phyloP scores from a whole-genome alignment of 2,113 vertebrate genomes.

The Phasianus colchicus region DNA sequence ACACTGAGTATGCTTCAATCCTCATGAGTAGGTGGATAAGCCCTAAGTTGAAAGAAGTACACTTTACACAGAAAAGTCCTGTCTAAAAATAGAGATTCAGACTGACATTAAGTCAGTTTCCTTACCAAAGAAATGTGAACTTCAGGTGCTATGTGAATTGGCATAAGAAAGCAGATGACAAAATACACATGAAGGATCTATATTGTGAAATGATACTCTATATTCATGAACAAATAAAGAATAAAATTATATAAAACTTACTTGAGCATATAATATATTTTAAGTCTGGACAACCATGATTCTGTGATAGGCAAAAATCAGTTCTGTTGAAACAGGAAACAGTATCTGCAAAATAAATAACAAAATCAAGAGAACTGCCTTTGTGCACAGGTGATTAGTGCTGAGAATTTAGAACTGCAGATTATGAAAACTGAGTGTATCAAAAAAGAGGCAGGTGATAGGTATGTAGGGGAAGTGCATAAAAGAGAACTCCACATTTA shows the following conservation, averaged over 20 bases:
- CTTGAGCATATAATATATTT: conserved; percentile 10
- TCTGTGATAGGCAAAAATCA: conserved; percentile 31
- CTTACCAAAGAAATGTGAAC: not conserved
- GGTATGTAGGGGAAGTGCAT: not conserved
- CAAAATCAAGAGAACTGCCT: not conserved
- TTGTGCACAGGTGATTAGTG: not conserved
- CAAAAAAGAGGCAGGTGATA: not conserved
- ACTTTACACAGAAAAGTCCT: conserved; percentile 11
- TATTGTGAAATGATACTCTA: not conserved
- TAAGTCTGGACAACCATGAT: conserved; percentile 5
- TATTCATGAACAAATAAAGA: not conserved
- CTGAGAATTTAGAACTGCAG: not conserved
- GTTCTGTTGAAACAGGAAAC: not conserved
- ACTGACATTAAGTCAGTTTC: not conserved
- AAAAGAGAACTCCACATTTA: not conserved
- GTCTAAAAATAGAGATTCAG: conserved; percentile 36
- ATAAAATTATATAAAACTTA: conserved; percentile 47
- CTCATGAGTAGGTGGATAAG: not conserved
- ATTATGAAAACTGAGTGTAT: not conserved
- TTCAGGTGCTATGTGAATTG: not conserved
- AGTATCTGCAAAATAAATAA: conserved; percentile 52
- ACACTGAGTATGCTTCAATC: not conserved
- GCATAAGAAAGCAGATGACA: not conserved
- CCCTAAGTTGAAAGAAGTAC: not conserved
- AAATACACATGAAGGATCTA: not conserved